Evolutionary conservation across 2,113 vertebrate species (phyloP).

Genomic region (Okapia johnstoni): DNA sequence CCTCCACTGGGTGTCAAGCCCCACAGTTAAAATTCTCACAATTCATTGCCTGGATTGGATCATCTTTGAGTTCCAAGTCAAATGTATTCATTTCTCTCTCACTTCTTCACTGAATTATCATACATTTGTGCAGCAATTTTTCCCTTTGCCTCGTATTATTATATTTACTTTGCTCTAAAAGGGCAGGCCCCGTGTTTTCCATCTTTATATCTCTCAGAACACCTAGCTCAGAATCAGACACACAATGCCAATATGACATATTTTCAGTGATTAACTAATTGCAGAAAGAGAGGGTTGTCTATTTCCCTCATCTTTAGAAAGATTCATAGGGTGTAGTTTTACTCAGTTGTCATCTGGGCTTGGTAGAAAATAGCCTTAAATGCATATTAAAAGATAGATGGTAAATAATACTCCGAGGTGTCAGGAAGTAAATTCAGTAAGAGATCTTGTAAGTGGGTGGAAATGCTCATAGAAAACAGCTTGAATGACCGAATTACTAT

Average conservation of each 20-base stretch:
- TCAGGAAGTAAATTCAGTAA: slow-evolving; percentile 28
- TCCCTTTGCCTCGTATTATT: not conserved
- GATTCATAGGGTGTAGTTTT: not conserved
- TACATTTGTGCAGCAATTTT: not conserved
- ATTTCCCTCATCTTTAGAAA: not conserved
- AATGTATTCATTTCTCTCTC: not conserved
- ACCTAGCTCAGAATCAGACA: not conserved
- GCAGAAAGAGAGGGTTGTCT: not conserved
- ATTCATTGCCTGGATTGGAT: not conserved
- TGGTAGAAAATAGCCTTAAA: not conserved
- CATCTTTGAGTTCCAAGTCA: not conserved
- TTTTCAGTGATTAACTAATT: not conserved
- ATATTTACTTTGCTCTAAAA: not conserved
- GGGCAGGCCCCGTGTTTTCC: not conserved
- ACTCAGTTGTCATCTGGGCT: not conserved
- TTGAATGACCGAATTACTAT: slow-evolving; percentile 39
- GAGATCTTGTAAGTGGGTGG: not conserved
- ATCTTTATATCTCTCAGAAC: not conserved
- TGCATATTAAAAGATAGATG: not conserved
- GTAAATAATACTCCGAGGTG: slow-evolving; percentile 29
- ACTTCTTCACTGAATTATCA: not conserved
- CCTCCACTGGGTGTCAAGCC: not conserved
- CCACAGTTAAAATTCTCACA: not conserved
- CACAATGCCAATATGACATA: not conserved
- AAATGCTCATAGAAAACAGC: slow-evolving; percentile 42